Evolutionary conservation across 2,113 vertebrate genomes (phyloP).

Genomic region (Phaetusa simplex): DNA sequence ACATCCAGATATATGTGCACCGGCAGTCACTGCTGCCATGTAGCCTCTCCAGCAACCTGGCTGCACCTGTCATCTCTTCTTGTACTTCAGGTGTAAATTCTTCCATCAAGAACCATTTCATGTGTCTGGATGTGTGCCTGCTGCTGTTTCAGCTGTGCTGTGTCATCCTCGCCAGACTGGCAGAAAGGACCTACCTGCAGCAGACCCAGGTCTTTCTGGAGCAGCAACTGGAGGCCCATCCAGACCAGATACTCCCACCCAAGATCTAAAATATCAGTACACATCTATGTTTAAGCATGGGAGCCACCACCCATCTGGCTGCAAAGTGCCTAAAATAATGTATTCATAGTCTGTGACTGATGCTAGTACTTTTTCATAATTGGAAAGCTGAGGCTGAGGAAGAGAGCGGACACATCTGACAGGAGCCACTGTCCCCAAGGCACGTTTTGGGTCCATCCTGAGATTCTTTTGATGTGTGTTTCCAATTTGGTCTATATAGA

Average conservation of each 20-base stretch:
- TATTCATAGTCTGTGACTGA: background rate
- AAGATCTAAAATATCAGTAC: background rate
- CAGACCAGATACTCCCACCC: background rate
- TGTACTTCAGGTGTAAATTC: background rate
- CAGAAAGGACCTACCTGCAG: background rate
- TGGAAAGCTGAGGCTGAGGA: background rate
- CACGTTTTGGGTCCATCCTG: background rate
- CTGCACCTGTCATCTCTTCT: background rate
- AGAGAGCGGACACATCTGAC: background rate
- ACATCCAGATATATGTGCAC: background rate
- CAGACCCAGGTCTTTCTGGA: background rate
- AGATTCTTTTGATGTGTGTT: background rate
- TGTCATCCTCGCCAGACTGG: background rate
- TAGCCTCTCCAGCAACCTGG: background rate
- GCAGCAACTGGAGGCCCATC: background rate
- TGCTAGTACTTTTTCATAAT: background rate
- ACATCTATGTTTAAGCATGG: background rate
- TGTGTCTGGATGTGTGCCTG: background rate
- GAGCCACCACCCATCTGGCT: background rate
- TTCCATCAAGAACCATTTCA: background rate
- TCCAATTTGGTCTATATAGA: background rate
- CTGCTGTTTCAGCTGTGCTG: background rate
- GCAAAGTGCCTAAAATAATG: background rate
- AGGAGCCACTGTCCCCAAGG: background rate
- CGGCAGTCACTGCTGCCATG: rapidly evolving